Evolutionary conservation across 2,888 invertebrate genomes (phyloP).

Genomic region (Parnassius mnemosyne): DNA sequence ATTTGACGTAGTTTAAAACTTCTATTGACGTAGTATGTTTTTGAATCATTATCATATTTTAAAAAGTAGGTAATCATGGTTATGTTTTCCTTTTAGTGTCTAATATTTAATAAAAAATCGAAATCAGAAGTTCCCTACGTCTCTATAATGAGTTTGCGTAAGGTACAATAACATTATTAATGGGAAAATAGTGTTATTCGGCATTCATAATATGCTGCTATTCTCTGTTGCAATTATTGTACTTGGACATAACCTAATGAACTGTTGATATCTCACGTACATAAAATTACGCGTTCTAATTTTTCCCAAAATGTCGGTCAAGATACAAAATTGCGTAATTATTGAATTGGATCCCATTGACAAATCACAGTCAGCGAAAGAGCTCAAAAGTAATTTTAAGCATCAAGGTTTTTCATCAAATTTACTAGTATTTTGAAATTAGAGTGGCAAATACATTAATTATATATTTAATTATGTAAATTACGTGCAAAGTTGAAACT

Average conservation of each 20-base stretch:
- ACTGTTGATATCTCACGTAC: conserved; percentile 38
- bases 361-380: conserved; percentile 38
- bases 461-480: too few relatives aligned
- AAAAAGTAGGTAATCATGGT: too few relatives aligned
- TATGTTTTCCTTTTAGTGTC: too few relatives aligned
- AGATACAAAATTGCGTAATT: conserved; percentile 53
- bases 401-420: conserved; percentile 43
- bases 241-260: conserved; percentile 23
- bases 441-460: conserved; percentile 1
- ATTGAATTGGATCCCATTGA: conserved; percentile 47
- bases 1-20: too few relatives aligned
- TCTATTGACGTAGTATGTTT: too few relatives aligned
- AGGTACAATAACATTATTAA: too few relatives aligned
- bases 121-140: too few relatives aligned
- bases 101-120: too few relatives aligned
- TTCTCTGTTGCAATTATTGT: conserved; percentile 22
- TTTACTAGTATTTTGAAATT: conserved; percentile 26
- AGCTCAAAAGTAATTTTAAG: conserved; percentile 39
- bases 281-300: conserved; percentile 42
- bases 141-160: too few relatives aligned
- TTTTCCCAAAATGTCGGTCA: conserved; percentile 57
- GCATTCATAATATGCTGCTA: too few relatives aligned
- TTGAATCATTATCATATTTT: too few relatives aligned
- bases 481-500: background rate
- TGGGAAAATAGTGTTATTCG: too few relatives aligned